Conservation (phyloP, 2,113 vertebrate genomes). For the Anarhynchus alexandrinus region DNA sequence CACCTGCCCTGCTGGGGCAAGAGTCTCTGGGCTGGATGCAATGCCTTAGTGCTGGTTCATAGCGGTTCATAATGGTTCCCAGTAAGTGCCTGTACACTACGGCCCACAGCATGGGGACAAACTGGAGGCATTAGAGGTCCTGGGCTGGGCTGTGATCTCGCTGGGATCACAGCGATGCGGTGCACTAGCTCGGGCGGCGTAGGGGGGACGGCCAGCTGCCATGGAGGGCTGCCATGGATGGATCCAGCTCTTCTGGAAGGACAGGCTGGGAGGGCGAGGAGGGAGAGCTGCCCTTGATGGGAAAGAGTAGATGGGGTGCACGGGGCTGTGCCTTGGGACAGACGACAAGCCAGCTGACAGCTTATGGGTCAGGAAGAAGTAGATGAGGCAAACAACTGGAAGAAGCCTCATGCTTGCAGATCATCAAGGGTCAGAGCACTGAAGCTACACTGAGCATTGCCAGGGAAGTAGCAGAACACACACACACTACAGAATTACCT, state of each 20-base stretch:
- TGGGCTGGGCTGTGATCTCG: rapidly evolving
- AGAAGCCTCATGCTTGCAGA: background rate
- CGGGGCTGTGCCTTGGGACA: background rate
- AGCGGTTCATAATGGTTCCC: background rate
- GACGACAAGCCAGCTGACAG: background rate
- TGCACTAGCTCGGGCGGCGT: too few species aligned
- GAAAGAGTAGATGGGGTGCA: background rate
- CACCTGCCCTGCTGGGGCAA: background rate
- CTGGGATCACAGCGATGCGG: background rate
- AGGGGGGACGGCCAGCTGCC: background rate
- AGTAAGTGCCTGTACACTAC: background rate
- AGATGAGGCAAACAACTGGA: background rate
- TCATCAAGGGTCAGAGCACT: background rate
- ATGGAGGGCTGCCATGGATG: background rate
- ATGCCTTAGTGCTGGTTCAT: background rate
- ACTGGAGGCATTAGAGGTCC: background rate
- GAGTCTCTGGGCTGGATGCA: background rate
- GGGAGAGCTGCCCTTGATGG: background rate
- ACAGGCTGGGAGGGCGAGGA: background rate
- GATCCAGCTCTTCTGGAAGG: background rate
- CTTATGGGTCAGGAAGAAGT: background rate
- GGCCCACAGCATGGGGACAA: background rate
- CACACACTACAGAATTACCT: background rate
- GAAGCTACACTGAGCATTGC: rapidly evolving
- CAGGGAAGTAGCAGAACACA: background rate